Evolutionary conservation across 2,888 invertebrate species (phyloP), one percentile per base, ranked within the genome.

Genomic region (Rhabditoides inermis): DNA sequence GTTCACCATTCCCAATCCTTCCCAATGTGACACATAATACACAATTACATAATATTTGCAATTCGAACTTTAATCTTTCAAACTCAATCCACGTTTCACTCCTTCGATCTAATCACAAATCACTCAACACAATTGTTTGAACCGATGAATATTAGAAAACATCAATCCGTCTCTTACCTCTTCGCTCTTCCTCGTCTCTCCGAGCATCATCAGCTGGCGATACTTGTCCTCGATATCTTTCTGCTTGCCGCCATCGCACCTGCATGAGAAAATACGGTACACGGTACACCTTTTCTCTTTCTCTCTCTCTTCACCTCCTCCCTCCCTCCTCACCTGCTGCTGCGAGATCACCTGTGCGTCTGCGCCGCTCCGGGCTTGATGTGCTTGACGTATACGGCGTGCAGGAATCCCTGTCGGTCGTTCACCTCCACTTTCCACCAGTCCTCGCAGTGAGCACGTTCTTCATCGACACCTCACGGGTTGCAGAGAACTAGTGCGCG

Each of bases 391-490:
- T 95, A 99, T 1, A 94, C 94, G n/a, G 95, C 95, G 36, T 74
- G 74, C 10, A 74, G 74, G 50, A 74, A 74, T 52, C 74, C 74
- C 56, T 74, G 74, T 26, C 74, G 68, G 46, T 74, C 74, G 55
- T 72, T 73, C 45, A 74, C 72, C 51, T 68, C 67, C 42, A 65
- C 95, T 81, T 98, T 98, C 95, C 95, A 98, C 98, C 98, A 98
- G 79, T 99, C 98, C 85, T 98, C 95, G 81, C 98, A 95, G 79
- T 90, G 90, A 6, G 92, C 91, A 81, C 94, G 74, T 98, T 90
- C 82, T 95, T 98, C 91, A 99, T 98, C 55, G 94, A 94, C 2
- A 98, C 94, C 79, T 99, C 98, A 30, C 98, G 84, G 1, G 98
- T 98, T 0, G 91, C 91, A 80, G 98, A 98, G 81, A 98, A 98